phyloP scores from a whole-genome alignment of 1,140 invertebrate species.

The Sarcophaga bullata region DNA sequence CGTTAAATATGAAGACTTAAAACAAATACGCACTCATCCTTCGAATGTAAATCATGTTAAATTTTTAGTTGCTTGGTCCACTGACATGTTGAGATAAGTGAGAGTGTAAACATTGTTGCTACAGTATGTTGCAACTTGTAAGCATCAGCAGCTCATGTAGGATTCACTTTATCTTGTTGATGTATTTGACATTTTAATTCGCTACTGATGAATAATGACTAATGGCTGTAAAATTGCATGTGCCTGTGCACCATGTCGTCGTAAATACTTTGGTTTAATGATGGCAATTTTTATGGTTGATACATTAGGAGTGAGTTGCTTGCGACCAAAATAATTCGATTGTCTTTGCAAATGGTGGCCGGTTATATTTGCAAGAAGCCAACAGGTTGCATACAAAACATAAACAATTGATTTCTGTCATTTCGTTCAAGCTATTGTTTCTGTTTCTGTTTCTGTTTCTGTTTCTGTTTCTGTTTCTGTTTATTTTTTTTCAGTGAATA shows the following conservation, averaged over 20 bases:
- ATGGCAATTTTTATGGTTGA: not conserved
- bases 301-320: not conserved
- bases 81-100: not conserved
- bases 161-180: not conserved
- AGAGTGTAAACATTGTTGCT: not conserved
- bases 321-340: no score
- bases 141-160: not conserved
- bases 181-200: not conserved
- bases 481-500: no score
- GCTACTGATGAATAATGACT: conserved; percentile 2
- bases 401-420: no score
- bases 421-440: no score
- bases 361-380: no score
- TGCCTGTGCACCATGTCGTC: not conserved
- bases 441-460: no score
- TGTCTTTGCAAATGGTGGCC: no score
- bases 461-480: no score
- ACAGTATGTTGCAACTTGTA: not conserved
- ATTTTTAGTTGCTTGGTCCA: not conserved
- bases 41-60: not conserved
- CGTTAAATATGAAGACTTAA: not conserved
- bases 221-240: conserved; percentile 2
- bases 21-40: not conserved
- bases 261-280: not conserved
- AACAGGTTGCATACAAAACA: no score